Base-by-base conservation (phyloP, 2,797 vertebrate genomes). In the Phalloptychus januarius region DNA sequence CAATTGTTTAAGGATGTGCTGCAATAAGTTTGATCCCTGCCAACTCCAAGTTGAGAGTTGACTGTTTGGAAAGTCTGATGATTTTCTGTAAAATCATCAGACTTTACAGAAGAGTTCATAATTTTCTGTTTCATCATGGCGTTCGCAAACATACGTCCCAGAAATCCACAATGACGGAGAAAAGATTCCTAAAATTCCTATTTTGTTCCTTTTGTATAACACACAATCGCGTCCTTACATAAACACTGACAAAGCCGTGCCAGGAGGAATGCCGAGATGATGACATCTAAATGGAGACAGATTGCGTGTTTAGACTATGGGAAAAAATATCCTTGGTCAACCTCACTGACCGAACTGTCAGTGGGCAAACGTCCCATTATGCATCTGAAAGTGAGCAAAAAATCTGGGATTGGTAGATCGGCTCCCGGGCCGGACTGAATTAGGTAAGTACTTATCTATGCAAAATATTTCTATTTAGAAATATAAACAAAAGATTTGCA, bases 241-340 rank as follows among this genome's bases (percentile, higher is more conserved):
- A 74, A 58, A 76, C 40, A 72, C 52, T 77, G 56, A 86, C 54
- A 69, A 71, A 83, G 84, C 18, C 79, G 82, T 86, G 63, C 48
- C 79, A 71, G 0, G 46, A 83, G 88, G 90, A 92, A 93, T 90
- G 89, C 86, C 23, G 86, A 76, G 92, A 92, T 89, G 92, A 94
- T 86, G 71, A 92, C 83, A 48, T 87, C 81, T 89, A 89, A 90
- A 90, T 86, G 87, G 89, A 91, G 87, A 92, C 88, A 90, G 90
- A 92, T 92, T 87, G 84, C 77, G 92, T 81, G 88, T 89, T 90
- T 86, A 79, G 87, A 82, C 87, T 80, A 71, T 38, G 33, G 20
- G 81, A 80, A 87, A 79, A 65, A 87, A 72, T 93, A 85, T 90
- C 79, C 86, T 87, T 11, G 84, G 89, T 87, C 79, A 90, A 87